Conservation (phyloP, 2,888 invertebrate species). For the Agrilus biguttatus region DNA sequence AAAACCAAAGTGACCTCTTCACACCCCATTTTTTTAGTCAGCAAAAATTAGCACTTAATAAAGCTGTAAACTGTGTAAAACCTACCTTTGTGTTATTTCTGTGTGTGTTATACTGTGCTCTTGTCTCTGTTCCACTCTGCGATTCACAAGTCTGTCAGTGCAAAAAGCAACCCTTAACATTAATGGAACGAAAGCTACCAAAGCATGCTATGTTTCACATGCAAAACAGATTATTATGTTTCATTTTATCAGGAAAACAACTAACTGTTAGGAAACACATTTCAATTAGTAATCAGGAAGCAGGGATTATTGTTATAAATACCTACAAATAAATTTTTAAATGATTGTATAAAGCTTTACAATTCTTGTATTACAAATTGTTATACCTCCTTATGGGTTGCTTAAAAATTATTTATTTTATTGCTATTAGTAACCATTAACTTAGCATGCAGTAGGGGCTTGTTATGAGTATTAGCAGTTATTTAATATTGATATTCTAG, state of each 20-base stretch:
- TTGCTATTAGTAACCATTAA: too few relatives aligned
- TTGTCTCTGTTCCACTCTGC: conserved; percentile 51
- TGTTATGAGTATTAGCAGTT: too few relatives aligned
- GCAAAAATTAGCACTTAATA: too few relatives aligned
- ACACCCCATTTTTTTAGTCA: too few relatives aligned
- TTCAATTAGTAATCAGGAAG: not conserved
- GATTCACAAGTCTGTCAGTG: conserved; percentile 46
- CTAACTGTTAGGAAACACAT: too few relatives aligned
- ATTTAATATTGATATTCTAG: too few relatives aligned
- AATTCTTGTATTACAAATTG: too few relatives aligned
- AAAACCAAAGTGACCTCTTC: too few relatives aligned
- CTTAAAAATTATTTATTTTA: too few relatives aligned
- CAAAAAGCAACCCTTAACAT: conserved; percentile 12
- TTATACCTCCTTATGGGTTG: too few relatives aligned
- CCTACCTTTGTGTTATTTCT: conserved; percentile 50
- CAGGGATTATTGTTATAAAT: not conserved
- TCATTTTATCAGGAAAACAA: not conserved
- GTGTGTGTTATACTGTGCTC: conserved; percentile 53
- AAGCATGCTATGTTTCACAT: conserved; percentile 20
- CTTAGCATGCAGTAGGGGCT: too few relatives aligned
- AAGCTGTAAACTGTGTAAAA: conserved; percentile 1
- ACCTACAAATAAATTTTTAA: not conserved
- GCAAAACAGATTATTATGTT: conserved; percentile 10
- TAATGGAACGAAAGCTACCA: conserved; percentile 7
- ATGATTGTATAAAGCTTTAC: not conserved